Base-by-base conservation (phyloP, 2,113 vertebrate species). In the Hymenochirus boettgeri region DNA sequence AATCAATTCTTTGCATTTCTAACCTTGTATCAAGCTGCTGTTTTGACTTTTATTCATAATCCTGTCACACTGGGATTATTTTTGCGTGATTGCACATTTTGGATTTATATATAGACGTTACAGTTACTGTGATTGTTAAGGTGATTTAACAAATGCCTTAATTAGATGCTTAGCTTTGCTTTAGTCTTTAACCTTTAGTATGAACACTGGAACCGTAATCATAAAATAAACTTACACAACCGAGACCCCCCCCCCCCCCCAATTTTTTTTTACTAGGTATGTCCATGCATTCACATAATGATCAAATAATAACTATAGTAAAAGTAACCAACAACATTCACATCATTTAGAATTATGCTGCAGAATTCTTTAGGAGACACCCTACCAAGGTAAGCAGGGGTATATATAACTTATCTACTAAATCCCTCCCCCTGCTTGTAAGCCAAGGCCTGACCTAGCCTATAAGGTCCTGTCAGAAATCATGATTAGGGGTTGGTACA, bases 141-240 rank as follows among this genome's bases (percentile, higher is more conserved):
- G 75, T 70, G 78, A 76, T 81, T 81, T 76, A 79, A 81, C 76
- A 76, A 80, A 79, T 60, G 33, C 76, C 75, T 74, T 71, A 75
- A 79, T 74, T 69, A 71, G 76, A 75, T 74, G 52, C 72, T 76
- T 75, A 72, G 63, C 72, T 77, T 75, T 57, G 26, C 60, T 72
- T 63, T 67, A 62, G 55, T 58, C 37, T 72, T 79, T 77, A 83
- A 73, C 65, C 74, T 78, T 80, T 81, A 69, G 56, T 61, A 70
- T 56, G 71, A 22, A 48, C 18, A 48, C 46, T 21, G 3, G 21
- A 48, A 10, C 18, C 46, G 6, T 48, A 48, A 12, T 8, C 7
- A 22, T 23, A 21, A 48, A 22, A 48, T 7, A 48, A 22, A 23
- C 19, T 31, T 31, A 31, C 10, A 31, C 39, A 42, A 42, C 21